Base-by-base conservation (phyloP, 2,797 vertebrate species). In the Hyperoplus immaculatus region DNA sequence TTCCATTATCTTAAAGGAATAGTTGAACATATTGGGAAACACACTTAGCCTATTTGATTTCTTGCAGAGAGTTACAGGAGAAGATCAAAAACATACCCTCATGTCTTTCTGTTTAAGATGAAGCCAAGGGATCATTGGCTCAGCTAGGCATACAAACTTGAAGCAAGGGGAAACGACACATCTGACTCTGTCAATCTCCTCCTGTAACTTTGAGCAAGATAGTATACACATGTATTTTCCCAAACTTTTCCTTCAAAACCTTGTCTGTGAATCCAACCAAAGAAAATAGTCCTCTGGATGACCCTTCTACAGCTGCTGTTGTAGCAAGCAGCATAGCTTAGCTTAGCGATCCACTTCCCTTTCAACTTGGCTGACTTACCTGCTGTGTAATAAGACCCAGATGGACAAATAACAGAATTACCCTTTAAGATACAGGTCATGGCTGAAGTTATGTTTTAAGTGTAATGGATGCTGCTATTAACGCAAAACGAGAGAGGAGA, bases 391-490 rank as follows among this genome's bases (percentile, higher is more conserved):
- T 57, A 55, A 42, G 18, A 53, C 2, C 12, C 13, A 64, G 41
- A 11, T 46, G 58, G n/a, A 11, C 29, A 7, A 65, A 65, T 55
- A 45, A 13, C 1, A 7, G 29, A 38, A 18, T 47, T 47, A 46
- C 15, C 21, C 18, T 18, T 62, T 51, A 47, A 77, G 6, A 69
- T 45, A 5, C 13, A 53, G 12, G 16, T 71, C 21, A 66, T 45
- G 50, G 4, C 49, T 63, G 14, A 42, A 36, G 54, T 53, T n/a
- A 39, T 42, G 15, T 58, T 50, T 64, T 38, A 69, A 75, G n/a
- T 63, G 43, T 54, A 72, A 74, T 62, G 51, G 67, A 77, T 77
- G 45, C 41, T 60, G 50, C 61, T 29, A 58, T 57, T 68, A 68
- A 57, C 1, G 29, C 29, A 72, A 73, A 36, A 46, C 3, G 4